Conservation (phyloP, 2,113 vertebrate species). For the Oryzias celebensis region DNA sequence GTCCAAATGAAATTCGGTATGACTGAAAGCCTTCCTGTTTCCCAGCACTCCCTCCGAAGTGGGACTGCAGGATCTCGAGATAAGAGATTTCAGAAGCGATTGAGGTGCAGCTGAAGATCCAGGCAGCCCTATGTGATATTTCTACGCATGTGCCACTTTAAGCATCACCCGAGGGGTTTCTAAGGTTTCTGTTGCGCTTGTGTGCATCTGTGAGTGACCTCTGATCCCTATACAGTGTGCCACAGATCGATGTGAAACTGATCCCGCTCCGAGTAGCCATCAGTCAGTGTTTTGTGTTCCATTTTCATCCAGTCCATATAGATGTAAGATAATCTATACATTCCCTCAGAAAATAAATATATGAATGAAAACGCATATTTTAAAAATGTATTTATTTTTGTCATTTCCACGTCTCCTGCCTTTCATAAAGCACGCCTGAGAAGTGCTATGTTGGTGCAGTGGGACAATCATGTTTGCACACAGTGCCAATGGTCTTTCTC, state of each 20-base stretch:
- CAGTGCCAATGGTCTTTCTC: constrained; percentile 87
- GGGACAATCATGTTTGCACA: constrained; percentile 80
- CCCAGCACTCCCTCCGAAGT: constrained; percentile 42
- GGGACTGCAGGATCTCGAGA: constrained; percentile 34
- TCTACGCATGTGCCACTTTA: constrained; percentile 51
- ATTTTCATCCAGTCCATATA: constrained; percentile 37
- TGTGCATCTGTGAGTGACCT: constrained; percentile 47
- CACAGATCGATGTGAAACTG: constrained; percentile 61
- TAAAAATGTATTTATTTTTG: neutral
- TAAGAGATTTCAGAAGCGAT: constrained; percentile 61
- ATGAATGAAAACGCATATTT: neutral
- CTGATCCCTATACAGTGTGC: constrained; percentile 50
- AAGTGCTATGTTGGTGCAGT: constrained; percentile 67
- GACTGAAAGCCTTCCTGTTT: constrained; percentile 41
- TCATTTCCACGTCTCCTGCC: neutral
- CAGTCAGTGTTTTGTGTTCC: constrained; percentile 48
- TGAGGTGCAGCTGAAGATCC: constrained; percentile 51
- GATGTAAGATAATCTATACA: constrained; percentile 4
- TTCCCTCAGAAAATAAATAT: neutral
- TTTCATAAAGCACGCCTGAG: constrained; percentile 81
- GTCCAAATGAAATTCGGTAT: constrained; percentile 41
- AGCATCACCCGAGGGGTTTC: constrained; percentile 58
- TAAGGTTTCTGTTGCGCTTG: constrained; percentile 50
- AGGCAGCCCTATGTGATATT: constrained; percentile 57
- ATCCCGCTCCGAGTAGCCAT: constrained; percentile 48